A percentile compares a stretch with the other conserved stretches of the same genome.
phyloP scores from a whole-genome alignment of 2,888 invertebrate genomes.

The Agonum fuliginosum region DNA sequence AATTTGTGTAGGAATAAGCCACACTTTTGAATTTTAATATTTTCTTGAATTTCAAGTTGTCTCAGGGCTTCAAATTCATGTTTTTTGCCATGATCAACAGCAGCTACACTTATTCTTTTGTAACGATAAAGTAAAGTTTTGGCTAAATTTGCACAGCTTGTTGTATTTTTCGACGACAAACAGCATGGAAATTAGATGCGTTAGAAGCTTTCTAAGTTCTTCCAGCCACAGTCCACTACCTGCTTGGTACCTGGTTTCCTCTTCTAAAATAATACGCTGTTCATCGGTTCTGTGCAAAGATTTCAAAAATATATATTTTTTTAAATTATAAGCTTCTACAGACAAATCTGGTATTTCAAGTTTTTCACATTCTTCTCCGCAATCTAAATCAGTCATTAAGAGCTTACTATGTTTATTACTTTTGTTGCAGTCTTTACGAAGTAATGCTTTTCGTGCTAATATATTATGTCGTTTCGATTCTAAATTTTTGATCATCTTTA shows the following conservation, averaged over 20 bases:
- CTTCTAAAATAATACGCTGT: background rate
- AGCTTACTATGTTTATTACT: background rate
- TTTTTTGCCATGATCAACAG: background rate
- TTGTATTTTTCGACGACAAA: background rate
- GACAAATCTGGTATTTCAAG: slow-evolving; percentile 13
- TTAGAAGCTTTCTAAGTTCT: slow-evolving; percentile 3
- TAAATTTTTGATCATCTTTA: background rate
- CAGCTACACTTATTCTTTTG: background rate
- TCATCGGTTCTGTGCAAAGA: background rate
- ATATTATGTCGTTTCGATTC: background rate
- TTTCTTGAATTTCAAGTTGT: slow-evolving; percentile 10
- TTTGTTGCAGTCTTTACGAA: background rate
- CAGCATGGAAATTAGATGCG: slow-evolving; percentile 9
- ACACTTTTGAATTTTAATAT: slow-evolving; percentile 53
- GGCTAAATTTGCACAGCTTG: slow-evolving; percentile 11
- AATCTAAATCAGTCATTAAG: background rate
- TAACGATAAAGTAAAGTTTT: slow-evolving; percentile 3
- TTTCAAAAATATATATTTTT: slow-evolving; percentile 4
- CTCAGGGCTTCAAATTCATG: slow-evolving; percentile 3
- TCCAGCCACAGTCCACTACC: background rate
- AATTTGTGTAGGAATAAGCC: slow-evolving; percentile 58
- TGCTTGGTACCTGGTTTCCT: background rate
- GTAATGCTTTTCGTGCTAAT: background rate
- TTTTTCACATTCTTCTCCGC: slow-evolving; percentile 6
- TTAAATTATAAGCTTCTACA: slow-evolving; percentile 15